Evolutionary conservation across 2,797 vertebrate species (phyloP).

Genomic region (Thalassophryne amazonica): DNA sequence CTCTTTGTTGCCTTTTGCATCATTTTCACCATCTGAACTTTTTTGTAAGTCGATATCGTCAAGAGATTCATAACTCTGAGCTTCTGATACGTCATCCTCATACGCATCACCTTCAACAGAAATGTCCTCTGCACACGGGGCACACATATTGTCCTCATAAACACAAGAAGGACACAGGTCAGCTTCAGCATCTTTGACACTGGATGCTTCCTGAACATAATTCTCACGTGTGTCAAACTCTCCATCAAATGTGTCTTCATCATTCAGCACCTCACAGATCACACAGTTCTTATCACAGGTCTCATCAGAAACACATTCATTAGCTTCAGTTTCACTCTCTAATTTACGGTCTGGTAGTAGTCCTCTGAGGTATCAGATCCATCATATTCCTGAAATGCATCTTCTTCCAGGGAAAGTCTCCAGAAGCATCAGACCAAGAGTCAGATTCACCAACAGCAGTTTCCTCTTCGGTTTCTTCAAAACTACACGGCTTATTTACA

Average conservation of each 20-base stretch:
- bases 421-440: background rate
- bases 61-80: background rate
- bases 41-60: background rate
- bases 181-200: slow-evolving; percentile 13
- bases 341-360: slow-evolving; percentile 15
- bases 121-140: slow-evolving; percentile 61
- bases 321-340: slow-evolving; percentile 26
- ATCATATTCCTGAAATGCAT: background rate
- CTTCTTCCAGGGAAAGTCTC: slow-evolving; percentile 13
- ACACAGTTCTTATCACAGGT: background rate
- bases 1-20: slow-evolving; percentile 13
- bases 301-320: background rate
- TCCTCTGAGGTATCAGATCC: slow-evolving; percentile 21
- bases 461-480: slow-evolving; percentile 3
- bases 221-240: background rate
- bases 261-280: slow-evolving; percentile 9
- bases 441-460: background rate
- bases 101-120: slow-evolving; percentile 63
- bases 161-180: background rate
- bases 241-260: background rate
- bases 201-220: slow-evolving; percentile 6
- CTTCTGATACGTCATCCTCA: slow-evolving; percentile 33
- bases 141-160: slow-evolving; percentile 30
- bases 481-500: background rate
- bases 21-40: background rate